Base-by-base conservation (phyloP, 2,888 invertebrate species). In the Stenodema calcarata region DNA sequence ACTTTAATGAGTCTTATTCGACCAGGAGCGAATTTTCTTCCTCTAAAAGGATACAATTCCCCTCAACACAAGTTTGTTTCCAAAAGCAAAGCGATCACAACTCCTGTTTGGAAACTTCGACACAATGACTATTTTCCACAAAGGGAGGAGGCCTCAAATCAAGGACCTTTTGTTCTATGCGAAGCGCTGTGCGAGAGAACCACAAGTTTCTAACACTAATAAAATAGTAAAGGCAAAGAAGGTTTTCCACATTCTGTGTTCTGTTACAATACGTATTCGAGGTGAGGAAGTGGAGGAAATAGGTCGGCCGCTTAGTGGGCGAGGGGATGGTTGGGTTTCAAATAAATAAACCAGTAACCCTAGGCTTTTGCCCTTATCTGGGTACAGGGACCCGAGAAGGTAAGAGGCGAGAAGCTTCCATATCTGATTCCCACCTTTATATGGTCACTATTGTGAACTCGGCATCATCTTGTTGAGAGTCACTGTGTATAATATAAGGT, bases 191-290 rank as follows among this genome's bases (percentile, higher is more conserved):
- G 16, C n/a, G 50, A 18, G n/a, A n/a, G n/a, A 6, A 62, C 23
- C 9, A 4, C 62, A 0, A 35, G 73, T 73, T 73, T 73, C 78
- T 27, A 3, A 44, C 44, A 78, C 44, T 78, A 78, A 78, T 78
- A 44, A 78, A 78, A 78, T 78, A 78, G 78, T 78, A 44, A 78
- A 23, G 78, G 44, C 35, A 28, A 27, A 70, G 50, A 18, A 16
- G 62, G 11, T 62, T 23, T 23, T 7, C 62, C 62, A 62, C 62
- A 62, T 18, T 18, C 54, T 30, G n/a, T 73, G 35, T 7, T 73
- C 73, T 35, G 73, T 73, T 73, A 9, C 70, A n/a, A n/a, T 7
- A n/a, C 73, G 30, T 73, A 35, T 73, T 73, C 35, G 28, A 73
- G 73, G 73, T 73, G 73, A 27, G 18, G 41, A 73, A 73, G 27